phyloP scores from a whole-genome alignment of 2,888 invertebrate species.

The Tetramorium bicarinatum region DNA sequence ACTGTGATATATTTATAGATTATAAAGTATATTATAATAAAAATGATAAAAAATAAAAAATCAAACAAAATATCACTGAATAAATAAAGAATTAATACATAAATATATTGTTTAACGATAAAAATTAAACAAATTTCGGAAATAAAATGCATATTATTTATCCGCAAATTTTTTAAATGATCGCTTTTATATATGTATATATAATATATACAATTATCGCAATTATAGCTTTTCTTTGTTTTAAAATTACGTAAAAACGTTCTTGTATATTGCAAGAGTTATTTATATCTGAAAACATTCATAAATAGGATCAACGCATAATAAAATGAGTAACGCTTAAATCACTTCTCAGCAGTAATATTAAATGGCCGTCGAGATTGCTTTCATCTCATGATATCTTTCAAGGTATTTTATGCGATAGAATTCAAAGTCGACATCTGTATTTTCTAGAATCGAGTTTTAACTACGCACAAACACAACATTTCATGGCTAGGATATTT shows the following conservation, averaged over 20 bases:
- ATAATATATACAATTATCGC: too few species aligned
- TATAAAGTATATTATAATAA: background rate
- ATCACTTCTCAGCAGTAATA: slow-evolving; percentile 22
- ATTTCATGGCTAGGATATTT: background rate
- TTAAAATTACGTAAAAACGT: background rate
- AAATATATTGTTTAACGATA: background rate
- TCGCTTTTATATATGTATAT: too few species aligned
- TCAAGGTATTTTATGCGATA: background rate
- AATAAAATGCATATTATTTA: background rate
- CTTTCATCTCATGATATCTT: slow-evolving; percentile 17
- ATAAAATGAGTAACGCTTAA: slow-evolving; percentile 35
- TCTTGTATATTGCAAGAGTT: background rate
- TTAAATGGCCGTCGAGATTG: slow-evolving; percentile 40
- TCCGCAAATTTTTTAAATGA: background rate
- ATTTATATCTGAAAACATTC: background rate
- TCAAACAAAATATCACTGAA: background rate
- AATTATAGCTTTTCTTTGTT: background rate
- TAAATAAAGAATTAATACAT: background rate
- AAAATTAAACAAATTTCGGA: background rate
- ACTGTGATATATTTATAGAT: background rate
- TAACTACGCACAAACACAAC: background rate
- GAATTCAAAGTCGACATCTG: slow-evolving; percentile 4
- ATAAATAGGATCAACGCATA: slow-evolving; percentile 17
- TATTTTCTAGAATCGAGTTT: slow-evolving; percentile 9
- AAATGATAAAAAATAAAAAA: background rate